Conservation (phyloP, 2,888 invertebrate species). For the Coenonympha glycerion region DNA sequence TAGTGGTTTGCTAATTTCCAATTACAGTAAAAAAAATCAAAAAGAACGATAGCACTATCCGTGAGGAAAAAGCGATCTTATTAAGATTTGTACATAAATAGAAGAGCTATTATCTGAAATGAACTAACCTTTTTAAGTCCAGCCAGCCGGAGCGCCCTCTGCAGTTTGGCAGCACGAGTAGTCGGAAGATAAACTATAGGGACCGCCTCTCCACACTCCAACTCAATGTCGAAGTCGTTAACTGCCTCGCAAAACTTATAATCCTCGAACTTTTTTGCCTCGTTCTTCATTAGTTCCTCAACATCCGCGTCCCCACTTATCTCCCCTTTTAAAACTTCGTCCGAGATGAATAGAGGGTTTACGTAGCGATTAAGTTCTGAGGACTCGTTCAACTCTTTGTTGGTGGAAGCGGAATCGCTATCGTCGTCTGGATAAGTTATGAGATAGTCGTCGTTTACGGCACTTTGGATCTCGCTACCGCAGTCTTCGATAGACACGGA, state of each 20-base stretch:
- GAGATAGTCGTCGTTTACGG: conserved; percentile 49
- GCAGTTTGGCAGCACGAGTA: conserved; percentile 69
- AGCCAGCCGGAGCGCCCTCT: conserved; percentile 73
- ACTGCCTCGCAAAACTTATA: conserved; percentile 67
- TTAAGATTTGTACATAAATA: background rate
- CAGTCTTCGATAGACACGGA: conserved; percentile 44
- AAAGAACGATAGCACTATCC: background rate
- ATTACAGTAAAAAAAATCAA: background rate
- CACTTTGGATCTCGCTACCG: conserved; percentile 37
- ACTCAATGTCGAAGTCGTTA: conserved; percentile 67
- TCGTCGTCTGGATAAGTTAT: conserved; percentile 54
- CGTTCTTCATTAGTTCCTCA: conserved; percentile 59
- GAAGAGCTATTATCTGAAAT: background rate
- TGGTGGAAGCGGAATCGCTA: conserved; percentile 36
- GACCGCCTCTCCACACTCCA: conserved; percentile 59
- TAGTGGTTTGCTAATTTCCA: background rate
- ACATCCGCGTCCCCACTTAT: conserved; percentile 50
- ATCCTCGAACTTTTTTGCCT: conserved; percentile 59
- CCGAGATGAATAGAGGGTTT: conserved; percentile 59
- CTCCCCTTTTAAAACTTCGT: conserved; percentile 56
- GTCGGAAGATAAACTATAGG: conserved; percentile 71
- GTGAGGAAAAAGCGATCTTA: background rate
- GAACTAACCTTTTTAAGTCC: conserved; percentile 75
- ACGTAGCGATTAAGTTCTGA: conserved; percentile 52
- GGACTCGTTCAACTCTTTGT: conserved; percentile 35